These are phyloP conservation scores for Uloborus plumipes DNA, from an alignment of 2,888 invertebrate genomes.

Conservation along the genomic window DNA sequence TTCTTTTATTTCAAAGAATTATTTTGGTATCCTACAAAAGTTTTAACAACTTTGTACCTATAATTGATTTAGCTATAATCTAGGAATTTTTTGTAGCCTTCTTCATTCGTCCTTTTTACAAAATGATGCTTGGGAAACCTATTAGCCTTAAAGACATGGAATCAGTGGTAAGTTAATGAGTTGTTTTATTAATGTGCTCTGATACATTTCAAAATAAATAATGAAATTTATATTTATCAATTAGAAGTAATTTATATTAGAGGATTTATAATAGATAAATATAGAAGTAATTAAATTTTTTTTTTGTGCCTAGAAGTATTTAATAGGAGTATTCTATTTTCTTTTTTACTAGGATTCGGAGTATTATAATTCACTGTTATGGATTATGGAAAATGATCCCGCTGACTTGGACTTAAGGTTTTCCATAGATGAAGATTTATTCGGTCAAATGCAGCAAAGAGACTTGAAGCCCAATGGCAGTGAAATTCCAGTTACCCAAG, in stretches of 20 bases:
- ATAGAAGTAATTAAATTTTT: too few species aligned
- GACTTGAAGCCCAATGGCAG: constrained; percentile 92
- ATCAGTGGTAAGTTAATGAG: constrained; percentile 78
- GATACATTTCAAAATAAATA: too few species aligned
- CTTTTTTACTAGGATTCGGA: constrained; percentile 81
- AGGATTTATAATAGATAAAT: too few species aligned
- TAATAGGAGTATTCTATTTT: too few species aligned
- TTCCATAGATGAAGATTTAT: constrained; percentile 95
- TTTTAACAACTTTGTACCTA: too few species aligned
- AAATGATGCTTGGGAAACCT: constrained; percentile 97
- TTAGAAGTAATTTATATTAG: too few species aligned
- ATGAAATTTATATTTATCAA: too few species aligned
- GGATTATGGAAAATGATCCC: constrained; percentile 96
- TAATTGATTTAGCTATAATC: too few species aligned
- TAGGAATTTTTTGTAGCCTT: constrained; percentile 79
- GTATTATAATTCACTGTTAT: constrained; percentile 96
- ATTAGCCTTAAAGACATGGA: constrained; percentile 98
- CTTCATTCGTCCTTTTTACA: constrained; percentile 99
- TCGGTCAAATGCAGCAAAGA: constrained; percentile 93
- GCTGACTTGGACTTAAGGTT: constrained; percentile 94
- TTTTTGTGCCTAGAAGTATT: too few species aligned
- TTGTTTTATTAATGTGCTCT: too few species aligned
- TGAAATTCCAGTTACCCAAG: constrained; percentile 89
- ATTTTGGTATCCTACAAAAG: too few species aligned
- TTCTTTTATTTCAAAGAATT: too few species aligned